These are phyloP conservation scores for Onychomys leucogaster DNA, from an alignment of 2,797 vertebrate genomes.

Conservation along the genomic window DNA sequence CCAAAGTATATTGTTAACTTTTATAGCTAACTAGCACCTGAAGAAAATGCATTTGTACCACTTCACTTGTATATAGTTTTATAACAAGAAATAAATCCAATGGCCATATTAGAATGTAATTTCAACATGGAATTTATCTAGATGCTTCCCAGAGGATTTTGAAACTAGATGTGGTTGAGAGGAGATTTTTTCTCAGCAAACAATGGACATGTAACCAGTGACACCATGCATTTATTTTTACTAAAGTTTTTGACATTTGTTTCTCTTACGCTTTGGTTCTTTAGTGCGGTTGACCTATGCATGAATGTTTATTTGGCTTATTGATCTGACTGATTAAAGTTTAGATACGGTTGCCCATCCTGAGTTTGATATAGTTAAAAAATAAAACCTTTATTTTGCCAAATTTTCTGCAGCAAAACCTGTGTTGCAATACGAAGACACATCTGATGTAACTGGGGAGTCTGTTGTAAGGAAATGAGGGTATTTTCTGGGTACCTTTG, in stretches of 20 bases:
- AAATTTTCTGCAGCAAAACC: constrained; percentile 66
- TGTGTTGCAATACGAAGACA: constrained; percentile 73
- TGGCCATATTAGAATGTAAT: constrained; percentile 83
- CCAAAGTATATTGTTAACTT: constrained; percentile 58
- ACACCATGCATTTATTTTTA: constrained; percentile 74
- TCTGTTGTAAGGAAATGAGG: constrained; percentile 62
- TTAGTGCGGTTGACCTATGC: constrained; percentile 63
- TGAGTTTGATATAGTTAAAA: constrained; percentile 64
- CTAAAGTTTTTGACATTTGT: constrained; percentile 56
- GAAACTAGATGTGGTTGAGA: constrained; percentile 67
- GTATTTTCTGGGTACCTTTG: constrained; percentile 66
- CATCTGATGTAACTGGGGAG: constrained; percentile 60
- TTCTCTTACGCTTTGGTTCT: constrained; percentile 64
- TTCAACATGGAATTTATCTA: constrained; percentile 61
- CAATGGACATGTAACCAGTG: constrained; percentile 50
- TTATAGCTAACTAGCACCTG: constrained; percentile 74
- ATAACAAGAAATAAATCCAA: constrained; percentile 73
- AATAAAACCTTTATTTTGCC: constrained; percentile 60
- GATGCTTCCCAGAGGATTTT: constrained; percentile 72
- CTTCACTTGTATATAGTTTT: constrained; percentile 82
- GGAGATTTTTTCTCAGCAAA: constrained; percentile 54
- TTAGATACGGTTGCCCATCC: constrained; percentile 44
- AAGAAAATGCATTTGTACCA: constrained; percentile 72
- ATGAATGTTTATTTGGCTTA: constrained; percentile 69
- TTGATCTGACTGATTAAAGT: constrained; percentile 59